phyloP scores from a whole-genome alignment of 2,797 vertebrate species.

The Rhinophrynus dorsalis region DNA sequence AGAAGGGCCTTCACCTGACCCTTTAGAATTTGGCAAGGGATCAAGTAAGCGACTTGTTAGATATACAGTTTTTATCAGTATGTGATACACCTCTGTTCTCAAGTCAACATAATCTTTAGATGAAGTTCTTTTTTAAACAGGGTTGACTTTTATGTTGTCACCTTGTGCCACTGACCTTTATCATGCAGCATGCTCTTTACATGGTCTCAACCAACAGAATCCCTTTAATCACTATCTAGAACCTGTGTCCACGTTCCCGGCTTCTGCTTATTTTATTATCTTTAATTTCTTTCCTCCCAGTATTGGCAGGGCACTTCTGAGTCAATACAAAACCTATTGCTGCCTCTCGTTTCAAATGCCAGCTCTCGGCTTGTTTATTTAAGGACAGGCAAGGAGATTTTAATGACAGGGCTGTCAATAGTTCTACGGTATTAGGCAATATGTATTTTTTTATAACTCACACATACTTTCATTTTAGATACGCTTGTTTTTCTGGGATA shows the following conservation, averaged over 20 bases:
- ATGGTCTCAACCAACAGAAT: no score
- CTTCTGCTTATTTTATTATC: slow-evolving; percentile 64
- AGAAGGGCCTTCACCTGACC: no score
- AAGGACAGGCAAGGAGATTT: slow-evolving; percentile 59
- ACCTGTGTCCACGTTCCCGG: slow-evolving; percentile 48
- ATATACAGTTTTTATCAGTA: no score
- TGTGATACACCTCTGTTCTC: no score
- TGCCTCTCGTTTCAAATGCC: slow-evolving; percentile 63
- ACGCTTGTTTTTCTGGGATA: slow-evolving; percentile 47
- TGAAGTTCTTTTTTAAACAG: no score
- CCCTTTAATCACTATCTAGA: not conserved
- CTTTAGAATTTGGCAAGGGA: no score
- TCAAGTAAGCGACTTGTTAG: no score
- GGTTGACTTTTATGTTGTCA: no score
- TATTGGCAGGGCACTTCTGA: slow-evolving; percentile 61
- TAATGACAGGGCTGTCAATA: slow-evolving; percentile 64
- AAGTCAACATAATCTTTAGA: no score
- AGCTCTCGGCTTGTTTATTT: slow-evolving; percentile 64
- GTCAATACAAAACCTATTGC: slow-evolving; percentile 65
- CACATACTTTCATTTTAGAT: slow-evolving; percentile 50
- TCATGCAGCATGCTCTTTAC: no score
- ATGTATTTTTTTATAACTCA: slow-evolving; percentile 55
- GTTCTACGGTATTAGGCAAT: slow-evolving; percentile 50
- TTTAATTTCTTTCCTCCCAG: slow-evolving; percentile 64
- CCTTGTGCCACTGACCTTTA: no score